Conservation (phyloP, 2,888 invertebrate genomes). For the Mythimna pallens region DNA sequence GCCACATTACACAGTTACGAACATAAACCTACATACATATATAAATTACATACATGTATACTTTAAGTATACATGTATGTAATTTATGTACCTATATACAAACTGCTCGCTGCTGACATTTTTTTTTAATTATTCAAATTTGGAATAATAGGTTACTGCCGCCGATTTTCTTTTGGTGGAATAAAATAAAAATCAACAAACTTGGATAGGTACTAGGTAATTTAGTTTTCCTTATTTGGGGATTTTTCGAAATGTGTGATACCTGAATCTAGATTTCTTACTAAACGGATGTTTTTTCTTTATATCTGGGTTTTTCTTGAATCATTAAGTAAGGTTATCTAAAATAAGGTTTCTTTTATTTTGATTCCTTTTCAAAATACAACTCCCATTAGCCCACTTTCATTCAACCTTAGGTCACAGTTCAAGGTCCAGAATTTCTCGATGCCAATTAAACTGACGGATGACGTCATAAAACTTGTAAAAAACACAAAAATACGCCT, state of each 20-base stretch:
- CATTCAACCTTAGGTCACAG: constrained; percentile 58
- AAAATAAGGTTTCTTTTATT: not conserved
- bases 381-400: constrained; percentile 55
- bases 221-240: not conserved
- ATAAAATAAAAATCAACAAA: not conserved
- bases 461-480: constrained; percentile 53
- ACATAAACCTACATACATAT: not conserved
- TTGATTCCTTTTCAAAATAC: constrained; percentile 14
- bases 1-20: constrained; percentile 12
- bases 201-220: not conserved
- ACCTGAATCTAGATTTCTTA: not conserved
- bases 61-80: not conserved
- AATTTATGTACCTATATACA: not conserved
- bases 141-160: not conserved
- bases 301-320: not conserved
- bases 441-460: constrained; percentile 54
- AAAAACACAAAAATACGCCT: constrained; percentile 48
- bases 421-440: constrained; percentile 63
- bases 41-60: not conserved
- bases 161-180: not conserved
- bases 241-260: not conserved
- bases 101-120: constrained; percentile 17
- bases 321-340: not conserved
- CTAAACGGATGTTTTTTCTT: not conserved
- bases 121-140: not conserved